Evolutionary conservation across 2,888 invertebrate species (phyloP).

Genomic region (Schizotus pectinicornis): DNA sequence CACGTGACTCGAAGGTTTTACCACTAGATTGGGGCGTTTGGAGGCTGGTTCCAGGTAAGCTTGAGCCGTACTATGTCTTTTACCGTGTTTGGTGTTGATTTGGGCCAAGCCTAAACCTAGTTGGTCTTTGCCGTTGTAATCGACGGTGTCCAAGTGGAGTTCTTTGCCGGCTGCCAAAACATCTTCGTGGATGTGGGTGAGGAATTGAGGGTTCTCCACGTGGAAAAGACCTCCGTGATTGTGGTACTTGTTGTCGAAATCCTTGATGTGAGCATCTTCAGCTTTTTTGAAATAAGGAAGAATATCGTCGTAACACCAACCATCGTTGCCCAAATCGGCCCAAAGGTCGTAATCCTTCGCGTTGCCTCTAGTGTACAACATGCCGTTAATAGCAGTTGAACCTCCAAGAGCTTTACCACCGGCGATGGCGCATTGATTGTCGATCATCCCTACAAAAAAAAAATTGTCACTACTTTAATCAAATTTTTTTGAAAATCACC

Average conservation of each 20-base stretch:
- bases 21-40: conserved; percentile 64
- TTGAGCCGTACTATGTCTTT: conserved; percentile 69
- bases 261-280: conserved; percentile 70
- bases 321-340: conserved; percentile 72
- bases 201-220: conserved; percentile 55
- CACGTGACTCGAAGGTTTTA: conserved; percentile 66
- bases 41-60: conserved; percentile 67
- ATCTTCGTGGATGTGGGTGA: conserved; percentile 25
- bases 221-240: conserved; percentile 62
- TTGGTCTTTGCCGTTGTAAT: conserved; percentile 66
- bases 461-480: too few relatives aligned
- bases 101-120: conserved; percentile 68
- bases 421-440: conserved; percentile 37
- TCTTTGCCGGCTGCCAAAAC: conserved; percentile 68
- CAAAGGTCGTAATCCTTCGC: conserved; percentile 76
- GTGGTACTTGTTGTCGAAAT: conserved; percentile 62
- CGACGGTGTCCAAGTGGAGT: conserved; percentile 64
- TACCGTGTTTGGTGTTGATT: conserved; percentile 68
- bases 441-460: conserved; percentile 39
- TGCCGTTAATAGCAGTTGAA: conserved; percentile 77
- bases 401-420: conserved; percentile 82
- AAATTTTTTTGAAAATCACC: conserved; percentile 42
- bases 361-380: conserved; percentile 78
- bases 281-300: conserved; percentile 78
- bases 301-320: conserved; percentile 75